Evolutionary conservation across 1,140 invertebrate genomes (phyloP).

Genomic region (Polyergus mexicanus): DNA sequence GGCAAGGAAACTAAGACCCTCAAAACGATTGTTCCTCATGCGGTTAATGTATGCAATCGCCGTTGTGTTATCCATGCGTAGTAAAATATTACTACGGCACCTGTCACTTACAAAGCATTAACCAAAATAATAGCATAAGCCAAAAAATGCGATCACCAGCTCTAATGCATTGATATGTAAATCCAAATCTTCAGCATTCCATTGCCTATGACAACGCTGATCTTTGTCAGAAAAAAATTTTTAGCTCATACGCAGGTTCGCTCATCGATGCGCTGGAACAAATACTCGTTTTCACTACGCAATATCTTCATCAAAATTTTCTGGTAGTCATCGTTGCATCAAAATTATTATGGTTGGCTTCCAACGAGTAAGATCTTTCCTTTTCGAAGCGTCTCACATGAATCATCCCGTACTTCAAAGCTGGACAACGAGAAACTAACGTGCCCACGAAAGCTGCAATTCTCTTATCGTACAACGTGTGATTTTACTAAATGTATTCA

Average conservation of each 20-base stretch:
- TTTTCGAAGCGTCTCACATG: neutral
- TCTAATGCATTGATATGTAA: neutral
- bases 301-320: neutral
- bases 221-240: neutral
- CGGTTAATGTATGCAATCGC: neutral
- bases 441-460: neutral
- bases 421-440: neutral
- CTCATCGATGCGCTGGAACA: neutral
- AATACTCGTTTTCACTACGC: neutral
- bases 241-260: neutral
- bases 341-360: neutral
- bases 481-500: neutral
- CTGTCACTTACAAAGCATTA: neutral
- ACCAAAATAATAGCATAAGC: too few species aligned
- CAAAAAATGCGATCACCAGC: neutral
- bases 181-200: neutral
- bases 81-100: neutral
- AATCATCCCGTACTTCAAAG: neutral
- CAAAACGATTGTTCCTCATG: neutral
- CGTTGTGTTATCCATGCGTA: neutral
- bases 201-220: neutral
- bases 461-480: neutral
- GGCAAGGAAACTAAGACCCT: too few species aligned
- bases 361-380: neutral
- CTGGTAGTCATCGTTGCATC: neutral